A percentile compares a stretch with the other conserved stretches of the same genome.
Evolutionary conservation across 2,888 invertebrate genomes (phyloP).

Genomic region (Corbicula japonica): DNA sequence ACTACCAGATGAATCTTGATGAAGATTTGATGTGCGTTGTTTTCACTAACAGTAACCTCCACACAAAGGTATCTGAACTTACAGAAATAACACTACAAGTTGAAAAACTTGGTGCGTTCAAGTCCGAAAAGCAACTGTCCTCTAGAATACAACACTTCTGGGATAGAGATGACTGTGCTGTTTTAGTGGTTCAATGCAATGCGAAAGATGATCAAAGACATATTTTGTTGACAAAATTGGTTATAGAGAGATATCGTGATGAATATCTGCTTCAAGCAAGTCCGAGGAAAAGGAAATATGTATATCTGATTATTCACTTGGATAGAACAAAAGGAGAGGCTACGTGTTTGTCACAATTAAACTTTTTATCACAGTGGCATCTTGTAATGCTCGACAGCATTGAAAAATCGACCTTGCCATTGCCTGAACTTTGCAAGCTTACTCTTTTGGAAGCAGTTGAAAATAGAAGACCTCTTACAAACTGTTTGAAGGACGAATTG

Average conservation of each 20-base stretch:
- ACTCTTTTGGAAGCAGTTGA: slow-evolving; percentile 37
- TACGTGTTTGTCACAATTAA: slow-evolving; percentile 36
- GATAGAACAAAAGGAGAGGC: slow-evolving; percentile 2
- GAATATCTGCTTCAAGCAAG: slow-evolving; percentile 5
- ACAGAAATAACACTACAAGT: slow-evolving; percentile 17
- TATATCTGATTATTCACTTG: slow-evolving; percentile 51
- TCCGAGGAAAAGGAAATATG: slow-evolving; percentile 10
- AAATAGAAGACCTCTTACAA: slow-evolving; percentile 31
- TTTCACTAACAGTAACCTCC: slow-evolving; percentile 68
- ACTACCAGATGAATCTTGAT: slow-evolving; percentile 1
- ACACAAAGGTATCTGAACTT: slow-evolving; percentile 22
- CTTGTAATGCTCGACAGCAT: slow-evolving; percentile 59
- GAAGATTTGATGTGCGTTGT: slow-evolving; percentile 36
- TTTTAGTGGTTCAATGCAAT: slow-evolving; percentile 65
- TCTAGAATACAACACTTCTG: slow-evolving; percentile 57
- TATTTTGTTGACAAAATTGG: slow-evolving; percentile 60
- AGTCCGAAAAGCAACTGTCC: slow-evolving; percentile 70
- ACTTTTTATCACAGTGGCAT: slow-evolving; percentile 65
- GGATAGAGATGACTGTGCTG: slow-evolving; percentile 37
- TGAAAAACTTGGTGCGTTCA: slow-evolving; percentile 68
- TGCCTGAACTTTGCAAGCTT: slow-evolving; percentile 26
- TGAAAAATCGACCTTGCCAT: slow-evolving; percentile 26
- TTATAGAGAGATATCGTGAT: slow-evolving; percentile 44
- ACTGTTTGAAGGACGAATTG: slow-evolving; percentile 43
- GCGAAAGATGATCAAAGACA: slow-evolving; percentile 61